Conservation (phyloP, 2,797 vertebrate species). For the Fringilla coelebs region DNA sequence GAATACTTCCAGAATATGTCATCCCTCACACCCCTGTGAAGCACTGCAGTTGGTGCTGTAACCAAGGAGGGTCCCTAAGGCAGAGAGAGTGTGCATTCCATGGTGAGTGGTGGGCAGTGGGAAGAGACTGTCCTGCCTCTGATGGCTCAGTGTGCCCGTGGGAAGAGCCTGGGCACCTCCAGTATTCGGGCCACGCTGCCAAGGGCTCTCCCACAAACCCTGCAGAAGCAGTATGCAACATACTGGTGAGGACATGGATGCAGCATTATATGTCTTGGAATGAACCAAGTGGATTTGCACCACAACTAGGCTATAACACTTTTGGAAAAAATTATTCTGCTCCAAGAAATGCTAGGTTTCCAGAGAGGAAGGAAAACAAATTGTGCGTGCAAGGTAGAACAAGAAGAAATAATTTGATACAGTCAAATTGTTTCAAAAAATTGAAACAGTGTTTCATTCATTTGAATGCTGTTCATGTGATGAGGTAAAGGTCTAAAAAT, state of each 20-base stretch:
- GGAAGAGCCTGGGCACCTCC: not conserved
- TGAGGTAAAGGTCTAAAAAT: not conserved
- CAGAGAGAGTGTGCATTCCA: fast-evolving
- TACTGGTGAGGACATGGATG: not conserved
- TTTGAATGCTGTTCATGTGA: not conserved
- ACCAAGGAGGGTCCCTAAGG: not conserved
- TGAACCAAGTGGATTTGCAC: not conserved
- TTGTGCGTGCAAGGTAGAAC: not conserved
- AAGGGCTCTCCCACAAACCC: not conserved
- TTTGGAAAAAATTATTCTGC: not conserved
- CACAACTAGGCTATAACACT: not conserved
- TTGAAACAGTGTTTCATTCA: not conserved
- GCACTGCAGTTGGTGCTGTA: not conserved
- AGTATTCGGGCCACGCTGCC: not conserved
- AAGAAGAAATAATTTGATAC: not conserved
- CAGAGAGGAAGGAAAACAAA: not conserved
- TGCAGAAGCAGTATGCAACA: not conserved
- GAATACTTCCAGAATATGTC: not conserved
- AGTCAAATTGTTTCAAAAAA: not conserved
- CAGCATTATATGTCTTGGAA: not conserved
- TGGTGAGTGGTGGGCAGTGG: not conserved
- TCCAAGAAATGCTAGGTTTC: not conserved
- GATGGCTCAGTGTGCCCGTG: not conserved
- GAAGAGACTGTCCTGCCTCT: not conserved
- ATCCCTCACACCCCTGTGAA: not conserved